Percentiles rank a stretch among this genome's conserved stretches.
Conservation (phyloP, 2,113 vertebrate species). For the Rhinolophus sinicus region DNA sequence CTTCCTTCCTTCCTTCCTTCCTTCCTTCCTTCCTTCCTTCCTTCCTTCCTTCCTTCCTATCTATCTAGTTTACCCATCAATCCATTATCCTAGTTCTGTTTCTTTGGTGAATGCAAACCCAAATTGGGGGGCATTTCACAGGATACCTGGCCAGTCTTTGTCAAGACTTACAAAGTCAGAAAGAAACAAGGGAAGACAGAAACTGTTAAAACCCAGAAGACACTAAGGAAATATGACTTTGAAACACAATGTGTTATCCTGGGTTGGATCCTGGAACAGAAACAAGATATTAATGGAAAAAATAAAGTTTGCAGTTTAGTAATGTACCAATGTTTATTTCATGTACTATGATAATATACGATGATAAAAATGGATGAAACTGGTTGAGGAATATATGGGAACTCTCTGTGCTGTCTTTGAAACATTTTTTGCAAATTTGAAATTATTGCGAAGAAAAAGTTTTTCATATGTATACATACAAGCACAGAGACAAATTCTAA, state of each 20-base stretch:
- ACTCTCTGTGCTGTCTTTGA: background rate
- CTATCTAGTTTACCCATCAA: background rate
- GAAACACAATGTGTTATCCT: background rate
- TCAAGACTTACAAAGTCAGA: background rate
- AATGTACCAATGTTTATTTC: background rate
- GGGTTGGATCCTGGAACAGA: background rate
- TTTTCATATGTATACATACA: background rate
- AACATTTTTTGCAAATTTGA: background rate
- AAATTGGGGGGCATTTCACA: background rate
- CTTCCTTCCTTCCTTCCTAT: no score
- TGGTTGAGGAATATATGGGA: background rate
- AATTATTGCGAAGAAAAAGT: background rate
- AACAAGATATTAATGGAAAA: background rate
- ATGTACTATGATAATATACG: background rate
- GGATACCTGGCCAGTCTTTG: background rate
- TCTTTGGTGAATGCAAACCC: background rate
- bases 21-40: background rate
- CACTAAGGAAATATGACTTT: background rate
- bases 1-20: no score
- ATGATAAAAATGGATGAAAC: background rate
- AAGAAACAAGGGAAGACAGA: background rate
- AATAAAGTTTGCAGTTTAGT: background rate
- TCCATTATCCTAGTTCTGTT: background rate
- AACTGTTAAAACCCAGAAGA: background rate
- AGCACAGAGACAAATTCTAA: background rate